Conservation (phyloP, 2,113 vertebrate species). For the Cercopithecus mona region DNA sequence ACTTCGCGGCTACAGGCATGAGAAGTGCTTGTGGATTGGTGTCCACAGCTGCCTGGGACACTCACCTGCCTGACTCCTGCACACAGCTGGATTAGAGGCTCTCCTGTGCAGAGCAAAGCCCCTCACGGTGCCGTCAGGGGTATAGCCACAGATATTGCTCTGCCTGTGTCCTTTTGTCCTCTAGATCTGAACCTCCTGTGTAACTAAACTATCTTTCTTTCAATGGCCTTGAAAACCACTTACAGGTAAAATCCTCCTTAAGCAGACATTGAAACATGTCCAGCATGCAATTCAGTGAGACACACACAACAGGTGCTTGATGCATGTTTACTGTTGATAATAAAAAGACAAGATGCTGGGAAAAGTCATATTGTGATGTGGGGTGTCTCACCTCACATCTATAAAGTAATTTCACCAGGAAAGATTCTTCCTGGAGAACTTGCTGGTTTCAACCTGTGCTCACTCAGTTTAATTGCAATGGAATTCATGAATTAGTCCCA, state of each 20-base stretch:
- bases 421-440: slow-evolving; percentile 19
- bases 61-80: background rate
- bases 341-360: slow-evolving; percentile 37
- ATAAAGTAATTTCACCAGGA: background rate
- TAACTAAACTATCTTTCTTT: slow-evolving; percentile 46
- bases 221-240: slow-evolving; percentile 70
- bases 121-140: background rate
- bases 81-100: background rate
- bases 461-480: slow-evolving; percentile 30
- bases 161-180: slow-evolving; percentile 3
- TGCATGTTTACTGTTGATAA: slow-evolving; percentile 24
- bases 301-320: background rate
- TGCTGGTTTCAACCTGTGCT: background rate
- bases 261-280: slow-evolving; percentile 38
- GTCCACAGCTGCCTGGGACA: background rate
- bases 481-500: slow-evolving; percentile 50
- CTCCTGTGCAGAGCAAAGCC: background rate
- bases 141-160: background rate
- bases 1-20: background rate
- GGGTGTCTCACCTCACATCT: background rate
- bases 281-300: slow-evolving; percentile 11
- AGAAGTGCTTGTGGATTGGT: background rate
- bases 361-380: background rate
- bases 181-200: background rate
- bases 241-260: slow-evolving; percentile 59